Conservation (phyloP, 2,888 invertebrate genomes). For the Dysmachus trigonus region DNA sequence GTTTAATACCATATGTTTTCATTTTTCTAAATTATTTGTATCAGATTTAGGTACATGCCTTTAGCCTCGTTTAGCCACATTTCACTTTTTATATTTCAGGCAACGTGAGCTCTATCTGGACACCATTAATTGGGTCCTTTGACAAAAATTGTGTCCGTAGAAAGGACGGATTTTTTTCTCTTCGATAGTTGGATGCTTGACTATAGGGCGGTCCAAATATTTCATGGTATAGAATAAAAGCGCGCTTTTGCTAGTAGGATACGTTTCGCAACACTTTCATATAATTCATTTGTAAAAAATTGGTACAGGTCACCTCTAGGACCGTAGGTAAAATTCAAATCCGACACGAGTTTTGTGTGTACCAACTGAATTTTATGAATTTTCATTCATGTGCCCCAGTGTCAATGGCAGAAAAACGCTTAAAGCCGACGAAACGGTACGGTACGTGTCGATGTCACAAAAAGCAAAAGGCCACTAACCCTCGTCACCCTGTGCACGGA, state of each 20-base stretch:
- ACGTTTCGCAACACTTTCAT: background rate
- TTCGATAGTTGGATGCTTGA: background rate
- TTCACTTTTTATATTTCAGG: no score
- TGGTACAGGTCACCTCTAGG: background rate
- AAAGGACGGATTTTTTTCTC: background rate
- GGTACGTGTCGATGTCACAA: conserved; percentile 17
- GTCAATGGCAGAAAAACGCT: background rate
- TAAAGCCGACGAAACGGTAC: background rate
- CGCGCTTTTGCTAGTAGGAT: background rate
- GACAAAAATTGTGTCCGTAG: background rate
- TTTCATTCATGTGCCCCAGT: background rate
- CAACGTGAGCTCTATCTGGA: background rate
- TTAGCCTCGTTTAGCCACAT: no score
- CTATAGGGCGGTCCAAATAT: background rate
- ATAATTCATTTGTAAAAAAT: background rate
- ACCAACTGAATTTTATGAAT: background rate
- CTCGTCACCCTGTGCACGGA: conserved; percentile 8
- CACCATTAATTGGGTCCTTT: background rate
- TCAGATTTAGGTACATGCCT: no score
- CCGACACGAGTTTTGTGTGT: background rate
- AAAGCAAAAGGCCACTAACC: background rate
- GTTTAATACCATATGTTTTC: no score
- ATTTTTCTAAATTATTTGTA: no score
- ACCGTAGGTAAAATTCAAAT: background rate
- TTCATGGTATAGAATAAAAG: background rate